phyloP scores from a whole-genome alignment of 2,797 vertebrate genomes.

The Sebastolobus altivelis region DNA sequence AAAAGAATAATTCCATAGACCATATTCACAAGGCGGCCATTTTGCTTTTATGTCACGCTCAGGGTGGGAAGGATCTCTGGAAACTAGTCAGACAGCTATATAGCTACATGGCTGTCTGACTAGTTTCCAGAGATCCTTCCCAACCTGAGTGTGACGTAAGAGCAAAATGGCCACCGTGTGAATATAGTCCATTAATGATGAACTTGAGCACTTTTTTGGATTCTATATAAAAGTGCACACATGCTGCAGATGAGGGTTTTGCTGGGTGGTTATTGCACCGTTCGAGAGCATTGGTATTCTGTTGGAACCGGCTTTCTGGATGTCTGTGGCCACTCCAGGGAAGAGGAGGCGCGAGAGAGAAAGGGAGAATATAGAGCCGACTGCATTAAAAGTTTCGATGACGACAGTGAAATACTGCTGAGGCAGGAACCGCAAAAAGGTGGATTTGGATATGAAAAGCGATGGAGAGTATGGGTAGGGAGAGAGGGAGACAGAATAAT shows the following conservation, averaged over 20 bases:
- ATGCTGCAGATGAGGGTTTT: slow-evolving; percentile 39
- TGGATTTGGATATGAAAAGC: slow-evolving; percentile 69
- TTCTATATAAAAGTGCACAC: slow-evolving; percentile 25
- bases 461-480: slow-evolving; percentile 6
- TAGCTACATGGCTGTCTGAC: too few species aligned
- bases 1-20: slow-evolving; percentile 25
- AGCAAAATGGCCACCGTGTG: too few species aligned
- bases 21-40: too few species aligned
- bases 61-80: too few species aligned
- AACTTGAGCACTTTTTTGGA: slow-evolving; percentile 21
- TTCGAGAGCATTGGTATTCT: slow-evolving; percentile 51
- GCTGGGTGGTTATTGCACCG: slow-evolving; percentile 26
- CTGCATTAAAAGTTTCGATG: slow-evolving; percentile 64
- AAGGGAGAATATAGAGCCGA: slow-evolving; percentile 35
- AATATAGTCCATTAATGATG: slow-evolving; percentile 36
- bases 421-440: slow-evolving; percentile 46
- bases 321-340: slow-evolving; percentile 53
- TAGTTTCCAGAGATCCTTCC: not conserved
- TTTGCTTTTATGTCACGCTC: too few species aligned
- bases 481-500: not conserved
- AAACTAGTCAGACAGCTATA: too few species aligned
- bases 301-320: slow-evolving; percentile 34
- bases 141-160: too few species aligned
- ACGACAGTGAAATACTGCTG: slow-evolving; percentile 55
- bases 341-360: slow-evolving; percentile 30